These are phyloP conservation scores for Neodiprion fabricii DNA, from an alignment of 1,140 invertebrate genomes.

Conservation along the genomic window DNA sequence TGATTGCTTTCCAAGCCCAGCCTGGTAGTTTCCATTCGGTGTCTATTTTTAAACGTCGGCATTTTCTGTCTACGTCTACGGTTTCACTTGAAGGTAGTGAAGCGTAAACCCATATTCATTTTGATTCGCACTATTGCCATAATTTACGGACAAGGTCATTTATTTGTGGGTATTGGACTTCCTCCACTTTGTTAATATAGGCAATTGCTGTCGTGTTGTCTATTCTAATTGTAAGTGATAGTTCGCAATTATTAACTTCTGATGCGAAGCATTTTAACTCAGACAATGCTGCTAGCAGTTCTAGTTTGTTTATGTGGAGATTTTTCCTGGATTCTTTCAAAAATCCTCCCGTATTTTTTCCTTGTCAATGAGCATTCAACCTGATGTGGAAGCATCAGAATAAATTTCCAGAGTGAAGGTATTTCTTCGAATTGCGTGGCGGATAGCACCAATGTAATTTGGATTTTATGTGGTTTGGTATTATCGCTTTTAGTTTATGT, in stretches of 20 bases:
- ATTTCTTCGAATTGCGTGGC: slow-evolving; percentile 12
- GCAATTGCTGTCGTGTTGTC: slow-evolving; percentile 25
- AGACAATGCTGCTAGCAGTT: slow-evolving; percentile 19
- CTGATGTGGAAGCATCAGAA: slow-evolving; percentile 15
- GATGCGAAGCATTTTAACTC: slow-evolving; percentile 22
- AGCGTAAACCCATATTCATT: no score
- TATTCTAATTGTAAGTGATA: slow-evolving; percentile 7
- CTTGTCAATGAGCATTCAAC: slow-evolving; percentile 19
- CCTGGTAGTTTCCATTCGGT: no score
- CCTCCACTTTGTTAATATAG: slow-evolving; percentile 20
- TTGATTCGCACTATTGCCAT: no score
- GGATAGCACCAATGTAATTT: slow-evolving; percentile 7
- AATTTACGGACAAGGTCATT: no score
- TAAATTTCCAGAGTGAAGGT: slow-evolving; percentile 20
- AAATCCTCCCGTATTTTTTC: slow-evolving; percentile 14
- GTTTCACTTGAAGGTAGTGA: no score
- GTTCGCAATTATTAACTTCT: slow-evolving; percentile 2
- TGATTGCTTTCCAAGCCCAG: no score
- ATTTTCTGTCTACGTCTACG: no score
- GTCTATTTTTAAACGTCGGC: no score
- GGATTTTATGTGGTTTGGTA: not conserved
- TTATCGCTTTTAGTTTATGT: slow-evolving; percentile 11
- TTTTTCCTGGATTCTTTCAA: slow-evolving; percentile 13
- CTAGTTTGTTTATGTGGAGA: slow-evolving; percentile 20
- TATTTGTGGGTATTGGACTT: no score